Conservation (phyloP, 2,888 invertebrate genomes). For the Catocala nupta region DNA sequence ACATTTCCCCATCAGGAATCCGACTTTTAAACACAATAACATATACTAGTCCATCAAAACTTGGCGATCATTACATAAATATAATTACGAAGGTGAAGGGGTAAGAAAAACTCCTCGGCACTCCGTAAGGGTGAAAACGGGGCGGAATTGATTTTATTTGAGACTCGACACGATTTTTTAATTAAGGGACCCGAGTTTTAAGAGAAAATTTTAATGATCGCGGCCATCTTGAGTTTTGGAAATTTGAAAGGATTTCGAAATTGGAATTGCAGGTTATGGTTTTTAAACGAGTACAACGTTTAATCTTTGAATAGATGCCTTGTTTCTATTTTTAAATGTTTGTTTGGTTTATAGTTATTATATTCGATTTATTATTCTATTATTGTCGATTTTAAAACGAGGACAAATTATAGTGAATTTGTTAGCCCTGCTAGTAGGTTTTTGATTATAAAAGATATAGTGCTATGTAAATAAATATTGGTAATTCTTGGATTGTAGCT, state of each 20-base stretch:
- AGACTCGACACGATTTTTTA: constrained; percentile 84
- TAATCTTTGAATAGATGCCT: background rate
- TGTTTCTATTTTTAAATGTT: background rate
- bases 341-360: background rate
- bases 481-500: no score
- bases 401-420: no score
- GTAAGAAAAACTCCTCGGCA: constrained; percentile 71
- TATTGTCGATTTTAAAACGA: no score
- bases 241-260: constrained; percentile 37
- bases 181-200: constrained; percentile 65
- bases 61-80: constrained; percentile 77
- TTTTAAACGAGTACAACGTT: constrained; percentile 4
- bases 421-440: no score
- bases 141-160: constrained; percentile 84
- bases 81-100: constrained; percentile 74
- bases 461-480: no score
- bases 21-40: background rate
- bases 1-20: background rate
- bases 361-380: no score
- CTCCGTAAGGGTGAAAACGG: constrained; percentile 56
- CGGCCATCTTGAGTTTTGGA: constrained; percentile 40
- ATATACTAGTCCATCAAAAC: constrained; percentile 67
- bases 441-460: no score
- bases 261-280: constrained; percentile 18
- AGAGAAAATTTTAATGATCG: constrained; percentile 61